Percentiles rank a stretch among this genome's conserved stretches.
phyloP scores from a whole-genome alignment of 2,888 invertebrate genomes.

The Melinopterus prodromus region DNA sequence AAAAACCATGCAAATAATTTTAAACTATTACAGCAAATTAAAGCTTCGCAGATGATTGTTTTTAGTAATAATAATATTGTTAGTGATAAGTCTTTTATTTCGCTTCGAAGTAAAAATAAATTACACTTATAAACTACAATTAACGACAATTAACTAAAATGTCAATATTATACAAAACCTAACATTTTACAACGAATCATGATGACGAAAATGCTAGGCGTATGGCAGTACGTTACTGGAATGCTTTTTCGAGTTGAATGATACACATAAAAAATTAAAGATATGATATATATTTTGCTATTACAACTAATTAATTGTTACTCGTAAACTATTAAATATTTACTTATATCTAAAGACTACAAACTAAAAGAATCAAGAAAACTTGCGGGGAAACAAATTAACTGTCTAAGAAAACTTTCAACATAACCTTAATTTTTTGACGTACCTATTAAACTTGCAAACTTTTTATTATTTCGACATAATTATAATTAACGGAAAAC shows the following conservation, averaged over 20 bases:
- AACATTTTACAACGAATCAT: conserved; percentile 18
- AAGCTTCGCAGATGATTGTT: neutral
- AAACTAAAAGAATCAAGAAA: neutral
- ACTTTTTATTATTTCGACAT: conserved; percentile 36
- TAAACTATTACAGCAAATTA: neutral
- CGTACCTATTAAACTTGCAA: neutral
- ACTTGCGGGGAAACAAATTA: neutral
- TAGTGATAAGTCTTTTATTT: conserved; percentile 17
- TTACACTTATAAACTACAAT: neutral
- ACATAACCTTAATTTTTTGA: neutral
- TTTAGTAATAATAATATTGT: neutral
- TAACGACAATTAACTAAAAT: neutral
- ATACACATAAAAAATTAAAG: conserved; percentile 10
- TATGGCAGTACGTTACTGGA: conserved; percentile 42
- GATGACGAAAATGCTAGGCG: conserved; percentile 35
- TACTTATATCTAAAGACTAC: too few relatives aligned
- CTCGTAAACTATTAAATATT: neutral
- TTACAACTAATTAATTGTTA: neutral
- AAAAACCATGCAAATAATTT: neutral
- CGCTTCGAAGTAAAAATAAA: conserved; percentile 17
- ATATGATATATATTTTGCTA: neutral
- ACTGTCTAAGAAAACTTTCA: conserved; percentile 5
- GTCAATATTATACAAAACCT: neutral
- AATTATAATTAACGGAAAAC: conserved; percentile 44
- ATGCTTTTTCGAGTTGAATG: conserved; percentile 26